A percentile compares a stretch with the other conserved stretches of the same genome.
phyloP scores from a whole-genome alignment of 2,888 invertebrate genomes.

The Tenthredo scrophulariae region DNA sequence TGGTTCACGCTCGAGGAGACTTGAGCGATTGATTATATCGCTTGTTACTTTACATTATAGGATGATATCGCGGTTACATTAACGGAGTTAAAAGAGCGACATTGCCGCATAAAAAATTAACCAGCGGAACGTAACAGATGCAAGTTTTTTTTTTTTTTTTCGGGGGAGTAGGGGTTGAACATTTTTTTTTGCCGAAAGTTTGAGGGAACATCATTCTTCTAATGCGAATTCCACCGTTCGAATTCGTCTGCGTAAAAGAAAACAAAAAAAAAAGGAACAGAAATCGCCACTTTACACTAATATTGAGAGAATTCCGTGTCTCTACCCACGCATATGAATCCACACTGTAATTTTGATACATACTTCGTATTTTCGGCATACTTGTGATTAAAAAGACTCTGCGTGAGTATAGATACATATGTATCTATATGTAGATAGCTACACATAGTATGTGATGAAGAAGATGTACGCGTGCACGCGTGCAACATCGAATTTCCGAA shows the following conservation, averaged over 20 bases:
- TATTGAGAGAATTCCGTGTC: conserved; percentile 12
- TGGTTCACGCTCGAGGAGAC: conserved; percentile 35
- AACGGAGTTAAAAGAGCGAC: conserved; percentile 34
- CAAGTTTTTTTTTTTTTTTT: too few species aligned
- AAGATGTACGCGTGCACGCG: conserved; percentile 22
- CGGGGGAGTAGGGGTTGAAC: too few species aligned
- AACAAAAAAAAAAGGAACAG: background rate
- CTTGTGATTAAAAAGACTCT: background rate
- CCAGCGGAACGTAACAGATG: background rate
- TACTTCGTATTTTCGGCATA: background rate
- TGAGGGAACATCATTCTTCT: background rate
- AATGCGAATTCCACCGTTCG: too few species aligned
- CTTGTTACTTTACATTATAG: conserved; percentile 38
- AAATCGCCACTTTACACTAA: background rate
- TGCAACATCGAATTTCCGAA: conserved; percentile 14
- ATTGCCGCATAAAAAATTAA: background rate
- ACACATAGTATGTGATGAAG: background rate
- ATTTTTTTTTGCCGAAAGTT: background rate
- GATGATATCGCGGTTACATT: conserved; percentile 43
- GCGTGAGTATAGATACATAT: background rate
- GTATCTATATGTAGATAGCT: background rate
- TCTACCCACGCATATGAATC: conserved; percentile 34
- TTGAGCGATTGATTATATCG: conserved; percentile 44
- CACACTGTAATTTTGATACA: background rate
- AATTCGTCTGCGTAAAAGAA: background rate